Conservation (phyloP, 1,140 invertebrate species). For the Euura saliciscinereae region DNA sequence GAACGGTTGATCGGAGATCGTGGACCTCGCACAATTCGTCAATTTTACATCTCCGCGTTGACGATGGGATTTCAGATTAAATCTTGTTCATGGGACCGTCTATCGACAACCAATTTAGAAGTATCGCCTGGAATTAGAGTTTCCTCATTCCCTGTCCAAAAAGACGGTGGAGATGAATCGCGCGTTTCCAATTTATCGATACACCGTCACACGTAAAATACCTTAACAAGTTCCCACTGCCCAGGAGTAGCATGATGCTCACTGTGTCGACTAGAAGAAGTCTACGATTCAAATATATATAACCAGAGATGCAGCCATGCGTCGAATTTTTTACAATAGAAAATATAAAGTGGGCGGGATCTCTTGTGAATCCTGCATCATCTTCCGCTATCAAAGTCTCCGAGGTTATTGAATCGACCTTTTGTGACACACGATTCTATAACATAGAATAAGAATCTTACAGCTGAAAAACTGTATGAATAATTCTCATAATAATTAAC, state of each 20-base stretch:
- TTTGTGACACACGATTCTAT: too few relatives aligned
- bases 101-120: background rate
- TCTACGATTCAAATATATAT: background rate
- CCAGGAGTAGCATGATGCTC: background rate
- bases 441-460: too few relatives aligned
- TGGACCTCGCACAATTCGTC: background rate
- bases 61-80: too few relatives aligned
- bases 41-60: background rate
- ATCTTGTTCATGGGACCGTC: background rate
- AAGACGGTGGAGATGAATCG: background rate
- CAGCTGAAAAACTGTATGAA: too few relatives aligned
- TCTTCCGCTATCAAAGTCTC: too few relatives aligned
- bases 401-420: too few relatives aligned
- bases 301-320: background rate
- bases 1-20: background rate
- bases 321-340: background rate
- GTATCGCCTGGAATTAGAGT: background rate
- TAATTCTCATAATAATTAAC: too few relatives aligned
- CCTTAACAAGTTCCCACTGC: background rate
- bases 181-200: background rate
- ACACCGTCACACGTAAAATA: background rate
- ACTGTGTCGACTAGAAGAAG: background rate
- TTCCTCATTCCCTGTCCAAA: background rate
- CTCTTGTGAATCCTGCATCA: too few relatives aligned
- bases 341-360: too few relatives aligned